Percentiles rank a stretch among this genome's conserved stretches.
These are phyloP conservation scores for Myrmecobius fasciatus DNA, from an alignment of 2,113 vertebrate genomes.

Conservation along the genomic window DNA sequence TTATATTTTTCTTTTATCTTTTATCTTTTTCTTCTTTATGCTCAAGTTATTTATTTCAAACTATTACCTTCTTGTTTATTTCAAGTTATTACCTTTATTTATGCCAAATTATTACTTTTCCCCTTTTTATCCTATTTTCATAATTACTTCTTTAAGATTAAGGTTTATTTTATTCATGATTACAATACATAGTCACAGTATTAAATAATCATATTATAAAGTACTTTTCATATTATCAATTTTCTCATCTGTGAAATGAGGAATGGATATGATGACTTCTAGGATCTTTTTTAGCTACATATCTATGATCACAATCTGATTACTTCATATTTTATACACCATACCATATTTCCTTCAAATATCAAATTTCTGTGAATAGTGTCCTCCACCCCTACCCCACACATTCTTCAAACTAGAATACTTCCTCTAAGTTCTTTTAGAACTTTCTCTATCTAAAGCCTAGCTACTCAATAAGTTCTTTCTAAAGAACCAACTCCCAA, in stretches of 20 bases:
- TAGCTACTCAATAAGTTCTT: not conserved
- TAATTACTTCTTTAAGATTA: not conserved
- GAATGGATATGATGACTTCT: accelerated
- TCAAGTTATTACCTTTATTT: not conserved
- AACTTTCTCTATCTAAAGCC: not conserved
- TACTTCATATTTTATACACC: not conserved
- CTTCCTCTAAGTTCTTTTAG: not conserved
- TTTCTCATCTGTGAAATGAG: conserved; percentile 45
- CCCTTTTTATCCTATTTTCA: not conserved
- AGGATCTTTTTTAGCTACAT: not conserved
- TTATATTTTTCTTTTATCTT: not conserved
- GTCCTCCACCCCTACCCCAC: too few species aligned
- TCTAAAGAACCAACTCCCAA: not conserved
- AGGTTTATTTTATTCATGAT: not conserved
- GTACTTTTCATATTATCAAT: not conserved
- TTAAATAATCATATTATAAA: not conserved
- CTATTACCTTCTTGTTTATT: not conserved
- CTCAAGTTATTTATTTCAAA: not conserved
- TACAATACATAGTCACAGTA: not conserved
- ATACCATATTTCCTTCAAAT: not conserved
- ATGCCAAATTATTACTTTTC: too few species aligned
- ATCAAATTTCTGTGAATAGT: not conserved
- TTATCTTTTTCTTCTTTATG: not conserved
- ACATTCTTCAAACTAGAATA: not conserved
- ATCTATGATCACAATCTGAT: not conserved